These are phyloP conservation scores for Neotragus pygmaeus DNA, from an alignment of 2,113 vertebrate genomes.

Conservation along the genomic window DNA sequence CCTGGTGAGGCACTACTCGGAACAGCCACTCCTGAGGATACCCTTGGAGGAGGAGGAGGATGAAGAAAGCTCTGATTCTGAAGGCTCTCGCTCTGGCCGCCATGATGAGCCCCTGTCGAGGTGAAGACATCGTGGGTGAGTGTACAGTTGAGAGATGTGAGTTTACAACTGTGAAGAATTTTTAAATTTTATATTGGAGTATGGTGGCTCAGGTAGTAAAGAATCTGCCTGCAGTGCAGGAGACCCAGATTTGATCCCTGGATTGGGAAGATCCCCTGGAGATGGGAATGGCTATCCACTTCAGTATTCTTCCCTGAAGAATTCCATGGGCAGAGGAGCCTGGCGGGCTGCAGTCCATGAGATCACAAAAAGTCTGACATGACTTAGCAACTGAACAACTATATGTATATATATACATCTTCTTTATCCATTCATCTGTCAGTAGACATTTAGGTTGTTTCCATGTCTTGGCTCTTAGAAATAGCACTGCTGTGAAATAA, in stretches of 20 bases:
- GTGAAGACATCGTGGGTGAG: slow-evolving; percentile 17
- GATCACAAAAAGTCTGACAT: neutral
- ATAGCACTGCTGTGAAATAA: neutral
- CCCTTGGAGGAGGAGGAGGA: neutral
- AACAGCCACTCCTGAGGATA: neutral
- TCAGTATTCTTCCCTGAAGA: neutral
- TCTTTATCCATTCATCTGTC: neutral
- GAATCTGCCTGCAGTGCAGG: neutral
- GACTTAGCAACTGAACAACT: neutral
- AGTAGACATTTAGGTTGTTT: neutral
- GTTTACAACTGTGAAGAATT: neutral
- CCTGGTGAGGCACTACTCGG: neutral
- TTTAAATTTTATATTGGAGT: neutral
- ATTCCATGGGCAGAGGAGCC: neutral
- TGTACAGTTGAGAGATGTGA: fast-evolving
- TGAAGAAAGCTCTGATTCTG: neutral
- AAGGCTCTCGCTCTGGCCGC: neutral
- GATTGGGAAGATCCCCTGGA: neutral
- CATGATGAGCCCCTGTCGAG: neutral
- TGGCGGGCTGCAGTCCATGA: neutral
- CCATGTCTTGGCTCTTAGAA: neutral
- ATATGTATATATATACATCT: too few relatives aligned
- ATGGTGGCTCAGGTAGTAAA: neutral
- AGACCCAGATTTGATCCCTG: neutral
- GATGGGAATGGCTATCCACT: neutral